Evolutionary conservation across 1,140 invertebrate genomes (phyloP).

Genomic region (Cydia splendana): DNA sequence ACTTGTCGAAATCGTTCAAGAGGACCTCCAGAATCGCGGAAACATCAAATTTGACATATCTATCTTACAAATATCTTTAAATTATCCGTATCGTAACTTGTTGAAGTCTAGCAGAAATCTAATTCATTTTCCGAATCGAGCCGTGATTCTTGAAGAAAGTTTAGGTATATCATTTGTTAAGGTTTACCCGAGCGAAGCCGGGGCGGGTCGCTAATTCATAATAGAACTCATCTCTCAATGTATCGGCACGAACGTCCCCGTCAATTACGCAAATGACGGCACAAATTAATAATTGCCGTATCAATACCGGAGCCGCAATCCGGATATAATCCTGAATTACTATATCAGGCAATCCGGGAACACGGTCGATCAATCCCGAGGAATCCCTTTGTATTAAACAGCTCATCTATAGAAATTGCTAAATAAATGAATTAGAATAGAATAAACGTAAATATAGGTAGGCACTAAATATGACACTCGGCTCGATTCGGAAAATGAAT

Average conservation of each 20-base stretch:
- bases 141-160: too few relatives aligned
- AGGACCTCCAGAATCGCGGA: too few relatives aligned
- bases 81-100: too few relatives aligned
- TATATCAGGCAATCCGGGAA: neutral
- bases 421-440: neutral
- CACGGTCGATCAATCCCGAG: neutral
- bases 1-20: too few relatives aligned
- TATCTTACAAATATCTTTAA: too few relatives aligned
- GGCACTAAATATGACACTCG: neutral
- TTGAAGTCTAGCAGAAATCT: too few relatives aligned
- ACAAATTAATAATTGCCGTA: constrained; percentile 1
- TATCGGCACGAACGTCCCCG: neutral
- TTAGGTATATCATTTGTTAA: too few relatives aligned
- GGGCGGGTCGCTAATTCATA: too few relatives aligned
- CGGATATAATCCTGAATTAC: constrained; percentile 8
- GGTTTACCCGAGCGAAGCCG: too few relatives aligned
- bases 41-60: too few relatives aligned
- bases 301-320: neutral
- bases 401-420: neutral
- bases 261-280: neutral
- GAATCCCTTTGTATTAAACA: neutral
- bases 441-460: neutral
- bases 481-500: too few relatives aligned
- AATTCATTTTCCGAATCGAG: too few relatives aligned
- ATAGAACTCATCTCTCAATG: neutral